A percentile compares a stretch with the other conserved stretches of the same genome.
Evolutionary conservation across 2,888 invertebrate species (phyloP).

Genomic region (Antitype chi): DNA sequence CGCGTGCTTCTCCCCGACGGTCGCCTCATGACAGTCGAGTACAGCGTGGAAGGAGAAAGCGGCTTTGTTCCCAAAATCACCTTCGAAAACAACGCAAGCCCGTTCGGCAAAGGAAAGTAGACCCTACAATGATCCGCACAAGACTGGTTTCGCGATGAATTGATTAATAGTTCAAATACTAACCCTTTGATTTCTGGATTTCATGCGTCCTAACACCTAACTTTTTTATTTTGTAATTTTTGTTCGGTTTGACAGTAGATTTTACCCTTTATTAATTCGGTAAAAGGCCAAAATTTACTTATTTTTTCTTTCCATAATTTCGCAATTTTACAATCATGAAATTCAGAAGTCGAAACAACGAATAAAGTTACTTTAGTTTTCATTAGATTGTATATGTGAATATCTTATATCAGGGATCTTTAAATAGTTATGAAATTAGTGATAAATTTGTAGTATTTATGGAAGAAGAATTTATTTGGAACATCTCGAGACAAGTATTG

Average conservation of each 20-base stretch:
- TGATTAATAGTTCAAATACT: conserved; percentile 61
- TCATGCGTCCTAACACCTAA: conserved; percentile 25
- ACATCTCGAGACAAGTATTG: conserved; percentile 20
- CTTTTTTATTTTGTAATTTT: background rate
- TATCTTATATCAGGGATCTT: conserved; percentile 54
- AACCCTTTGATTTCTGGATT: conserved; percentile 58
- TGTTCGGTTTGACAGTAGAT: conserved; percentile 29
- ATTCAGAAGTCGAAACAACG: conserved; percentile 53
- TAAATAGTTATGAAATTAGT: conserved; percentile 21
- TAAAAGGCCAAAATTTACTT: conserved; percentile 52
- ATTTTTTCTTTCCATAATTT: background rate
- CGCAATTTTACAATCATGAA: conserved; percentile 27
- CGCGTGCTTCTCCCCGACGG: conserved; percentile 93
- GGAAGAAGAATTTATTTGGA: conserved; percentile 24
- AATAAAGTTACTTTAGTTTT: conserved; percentile 58
- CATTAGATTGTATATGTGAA: conserved; percentile 38
- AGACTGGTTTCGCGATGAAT: conserved; percentile 62
- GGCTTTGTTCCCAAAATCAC: conserved; percentile 93
- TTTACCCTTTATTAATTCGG: conserved; percentile 40
- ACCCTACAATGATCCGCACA: conserved; percentile 56
- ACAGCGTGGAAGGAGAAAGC: conserved; percentile 93
- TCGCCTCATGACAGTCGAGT: conserved; percentile 93
- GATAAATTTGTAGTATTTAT: conserved; percentile 13
- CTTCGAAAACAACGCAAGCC: conserved; percentile 91
- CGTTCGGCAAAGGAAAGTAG: conserved; percentile 87